phyloP scores from a whole-genome alignment of 2,888 invertebrate species.

The Vesta saturnalis region DNA sequence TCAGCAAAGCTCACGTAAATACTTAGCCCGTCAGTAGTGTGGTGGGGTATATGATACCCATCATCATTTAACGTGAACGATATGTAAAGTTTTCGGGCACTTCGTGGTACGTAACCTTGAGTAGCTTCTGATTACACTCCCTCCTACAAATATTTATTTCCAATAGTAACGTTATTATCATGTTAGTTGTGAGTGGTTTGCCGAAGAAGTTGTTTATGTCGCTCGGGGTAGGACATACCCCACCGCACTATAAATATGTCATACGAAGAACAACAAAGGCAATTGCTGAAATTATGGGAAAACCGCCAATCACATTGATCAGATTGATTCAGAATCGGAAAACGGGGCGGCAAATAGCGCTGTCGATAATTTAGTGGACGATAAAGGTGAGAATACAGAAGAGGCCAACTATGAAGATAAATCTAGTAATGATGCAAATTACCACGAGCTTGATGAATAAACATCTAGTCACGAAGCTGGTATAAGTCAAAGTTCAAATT shows the following conservation, averaged over 20 bases:
- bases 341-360: background rate
- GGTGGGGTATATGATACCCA: too few relatives aligned
- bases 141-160: background rate
- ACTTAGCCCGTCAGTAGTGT: too few relatives aligned
- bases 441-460: background rate
- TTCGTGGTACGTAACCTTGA: too few relatives aligned
- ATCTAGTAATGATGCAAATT: too few relatives aligned
- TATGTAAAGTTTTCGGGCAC: too few relatives aligned
- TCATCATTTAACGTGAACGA: too few relatives aligned
- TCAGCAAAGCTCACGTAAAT: too few relatives aligned
- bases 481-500: too few relatives aligned
- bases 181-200: background rate
- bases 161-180: background rate
- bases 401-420: background rate
- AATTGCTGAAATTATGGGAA: background rate
- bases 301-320: background rate
- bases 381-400: background rate
- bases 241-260: background rate
- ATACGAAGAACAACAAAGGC: background rate
- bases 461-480: background rate
- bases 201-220: background rate
- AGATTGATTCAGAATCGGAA: background rate
- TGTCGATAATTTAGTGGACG: background rate
- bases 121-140: background rate
- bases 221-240: too few relatives aligned